phyloP scores from a whole-genome alignment of 1,140 invertebrate genomes.

The Dryas iulia region DNA sequence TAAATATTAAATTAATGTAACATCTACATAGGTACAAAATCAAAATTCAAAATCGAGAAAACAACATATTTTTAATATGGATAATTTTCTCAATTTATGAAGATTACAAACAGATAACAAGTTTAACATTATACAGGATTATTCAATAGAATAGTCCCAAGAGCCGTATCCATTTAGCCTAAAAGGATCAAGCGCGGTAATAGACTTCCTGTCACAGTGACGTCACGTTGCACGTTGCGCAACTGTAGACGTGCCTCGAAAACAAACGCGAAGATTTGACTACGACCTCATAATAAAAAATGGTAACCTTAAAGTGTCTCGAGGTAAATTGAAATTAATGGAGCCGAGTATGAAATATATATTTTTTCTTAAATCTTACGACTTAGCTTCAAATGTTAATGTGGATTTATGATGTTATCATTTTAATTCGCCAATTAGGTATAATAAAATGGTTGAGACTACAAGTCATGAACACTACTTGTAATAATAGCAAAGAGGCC shows the following conservation, averaged over 20 bases:
- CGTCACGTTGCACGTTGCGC: conserved; percentile 33
- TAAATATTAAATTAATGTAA: no score
- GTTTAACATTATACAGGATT: no score
- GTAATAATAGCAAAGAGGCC: no score
- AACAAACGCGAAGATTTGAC: conserved; percentile 23
- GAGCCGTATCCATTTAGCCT: conserved; percentile 60
- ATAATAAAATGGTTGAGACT: no score
- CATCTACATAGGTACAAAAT: no score
- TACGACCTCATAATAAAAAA: conserved; percentile 27
- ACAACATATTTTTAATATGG: no score
- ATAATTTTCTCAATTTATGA: no score
- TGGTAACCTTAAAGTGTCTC: conserved; percentile 20
- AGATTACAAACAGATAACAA: no score
- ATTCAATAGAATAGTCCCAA: conserved; percentile 47
- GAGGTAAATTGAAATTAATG: conserved; percentile 21
- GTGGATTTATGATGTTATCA: not conserved
- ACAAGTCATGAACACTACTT: no score
- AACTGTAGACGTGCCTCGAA: conserved; percentile 22
- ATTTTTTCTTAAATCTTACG: not conserved
- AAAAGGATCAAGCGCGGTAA: conserved; percentile 62
- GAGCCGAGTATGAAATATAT: not conserved
- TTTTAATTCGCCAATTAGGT: not conserved
- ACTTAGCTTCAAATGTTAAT: not conserved
- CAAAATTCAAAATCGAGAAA: no score
- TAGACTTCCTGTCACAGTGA: conserved; percentile 54